A percentile compares a stretch with the other conserved stretches of the same genome.
These are phyloP conservation scores for Vulpes ferrilata DNA, from an alignment of 2,113 vertebrate species.

Conservation along the genomic window DNA sequence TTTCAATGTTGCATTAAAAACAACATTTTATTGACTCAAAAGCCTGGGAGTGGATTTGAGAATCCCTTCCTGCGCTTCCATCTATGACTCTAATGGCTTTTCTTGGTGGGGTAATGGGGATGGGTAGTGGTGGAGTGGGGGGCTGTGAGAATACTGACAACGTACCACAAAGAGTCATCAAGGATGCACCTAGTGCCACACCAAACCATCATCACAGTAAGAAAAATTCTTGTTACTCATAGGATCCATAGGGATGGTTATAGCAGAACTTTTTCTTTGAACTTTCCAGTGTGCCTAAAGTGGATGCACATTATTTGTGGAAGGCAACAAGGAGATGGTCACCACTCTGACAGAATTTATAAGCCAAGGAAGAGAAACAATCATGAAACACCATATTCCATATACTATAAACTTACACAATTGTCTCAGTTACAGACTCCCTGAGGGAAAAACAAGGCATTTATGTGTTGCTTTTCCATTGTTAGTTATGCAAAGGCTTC, in stretches of 20 bases:
- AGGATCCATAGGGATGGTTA: neutral
- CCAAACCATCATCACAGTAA: neutral
- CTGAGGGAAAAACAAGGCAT: neutral
- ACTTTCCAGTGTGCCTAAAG: neutral
- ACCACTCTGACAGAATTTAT: neutral
- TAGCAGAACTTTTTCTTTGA: conserved; percentile 34
- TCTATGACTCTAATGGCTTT: neutral
- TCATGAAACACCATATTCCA: neutral
- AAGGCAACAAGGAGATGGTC: neutral
- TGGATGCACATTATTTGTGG: neutral
- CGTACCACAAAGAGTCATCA: neutral
- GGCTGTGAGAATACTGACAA: neutral
- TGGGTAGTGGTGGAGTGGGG: accelerated
- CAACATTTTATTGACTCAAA: neutral
- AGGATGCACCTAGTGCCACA: neutral
- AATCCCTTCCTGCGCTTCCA: neutral
- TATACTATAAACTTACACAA: neutral
- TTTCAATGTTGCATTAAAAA: conserved; percentile 38
- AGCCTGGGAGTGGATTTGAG: neutral
- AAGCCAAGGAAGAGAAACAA: neutral
- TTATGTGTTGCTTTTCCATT: neutral
- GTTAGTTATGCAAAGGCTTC: conserved; percentile 25
- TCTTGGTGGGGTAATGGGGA: neutral
- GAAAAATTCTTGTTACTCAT: neutral
- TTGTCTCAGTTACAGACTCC: neutral